These are phyloP conservation scores for Porites lutea DNA, from an alignment of 64 coral and sea anemone genomes.

Conservation along the genomic window DNA sequence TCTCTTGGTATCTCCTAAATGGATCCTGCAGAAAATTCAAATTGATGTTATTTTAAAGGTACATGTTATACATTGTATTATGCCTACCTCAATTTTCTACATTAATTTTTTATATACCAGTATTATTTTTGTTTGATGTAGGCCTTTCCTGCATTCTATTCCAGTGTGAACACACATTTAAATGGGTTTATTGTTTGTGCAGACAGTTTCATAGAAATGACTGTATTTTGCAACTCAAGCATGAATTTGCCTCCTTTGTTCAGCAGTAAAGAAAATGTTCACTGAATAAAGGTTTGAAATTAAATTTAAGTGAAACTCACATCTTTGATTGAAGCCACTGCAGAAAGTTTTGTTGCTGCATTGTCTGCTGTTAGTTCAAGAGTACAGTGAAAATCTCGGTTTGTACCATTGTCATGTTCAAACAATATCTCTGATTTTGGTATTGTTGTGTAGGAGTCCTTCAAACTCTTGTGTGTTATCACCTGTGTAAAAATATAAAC, in stretches of 20 bases:
- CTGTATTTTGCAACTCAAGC: too few species aligned
- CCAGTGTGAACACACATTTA: too few species aligned
- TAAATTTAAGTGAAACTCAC: neutral
- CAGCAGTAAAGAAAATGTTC: too few species aligned
- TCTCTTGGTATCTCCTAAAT: slow-evolving; percentile 1
- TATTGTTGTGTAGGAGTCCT: slow-evolving; percentile 36
- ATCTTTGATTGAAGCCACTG: slow-evolving; percentile 29
- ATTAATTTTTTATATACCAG: too few species aligned
- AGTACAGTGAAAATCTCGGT: slow-evolving; percentile 53
- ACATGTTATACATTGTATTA: neutral
- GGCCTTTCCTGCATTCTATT: too few species aligned
- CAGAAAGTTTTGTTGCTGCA: neutral
- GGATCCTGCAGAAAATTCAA: slow-evolving; percentile 5
- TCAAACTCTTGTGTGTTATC: slow-evolving; percentile 6
- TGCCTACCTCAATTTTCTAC: too few species aligned
- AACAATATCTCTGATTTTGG: slow-evolving; percentile 17
- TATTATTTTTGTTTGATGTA: too few species aligned
- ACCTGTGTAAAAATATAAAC: slow-evolving; percentile 13
- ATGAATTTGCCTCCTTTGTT: too few species aligned
- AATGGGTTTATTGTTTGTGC: too few species aligned
- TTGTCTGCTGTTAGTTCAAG: slow-evolving; percentile 27
- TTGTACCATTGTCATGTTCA: slow-evolving; percentile 31
- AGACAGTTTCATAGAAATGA: too few species aligned
- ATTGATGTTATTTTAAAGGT: neutral
- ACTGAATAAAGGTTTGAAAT: too few species aligned